Conservation (phyloP, 35 echinoderm and acorn worm genomes). For the Anneissia japonica region DNA sequence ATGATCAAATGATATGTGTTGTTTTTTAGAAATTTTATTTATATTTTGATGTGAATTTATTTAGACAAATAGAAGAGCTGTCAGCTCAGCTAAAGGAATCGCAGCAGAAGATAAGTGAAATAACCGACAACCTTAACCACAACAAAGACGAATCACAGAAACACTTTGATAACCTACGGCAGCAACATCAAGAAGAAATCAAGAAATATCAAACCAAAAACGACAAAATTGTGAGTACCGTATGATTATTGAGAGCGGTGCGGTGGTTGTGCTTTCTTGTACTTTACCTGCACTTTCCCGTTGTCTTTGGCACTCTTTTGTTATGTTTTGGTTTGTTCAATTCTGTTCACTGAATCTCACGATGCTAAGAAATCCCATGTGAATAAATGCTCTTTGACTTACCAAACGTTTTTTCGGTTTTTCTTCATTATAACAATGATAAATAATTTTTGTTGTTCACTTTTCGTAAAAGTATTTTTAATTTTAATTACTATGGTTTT, state of each 20-base stretch:
- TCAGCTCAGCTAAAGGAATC: constrained; percentile 44
- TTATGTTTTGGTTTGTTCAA: neutral
- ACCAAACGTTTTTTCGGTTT: no score
- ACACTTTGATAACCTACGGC: constrained; percentile 30
- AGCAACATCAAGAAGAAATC: constrained; percentile 65
- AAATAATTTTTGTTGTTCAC: no score
- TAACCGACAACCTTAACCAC: constrained; percentile 62
- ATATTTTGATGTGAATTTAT: neutral
- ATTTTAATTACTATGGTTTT: no score
- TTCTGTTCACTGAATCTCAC: no score
- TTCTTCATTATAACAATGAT: no score
- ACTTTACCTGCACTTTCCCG: neutral
- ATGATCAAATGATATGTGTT: no score
- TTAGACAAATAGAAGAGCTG: constrained; percentile 83
- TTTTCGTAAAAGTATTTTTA: no score
- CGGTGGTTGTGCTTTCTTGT: neutral
- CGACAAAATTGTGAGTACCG: constrained; percentile 59
- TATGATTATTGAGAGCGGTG: neutral
- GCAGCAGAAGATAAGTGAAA: constrained; percentile 59
- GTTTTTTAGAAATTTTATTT: no score
- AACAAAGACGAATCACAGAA: constrained; percentile 54
- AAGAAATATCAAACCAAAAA: constrained; percentile 55
- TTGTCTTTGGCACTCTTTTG: neutral
- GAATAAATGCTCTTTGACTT: neutral
- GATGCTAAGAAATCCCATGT: neutral